Evolutionary conservation across 2,797 vertebrate species (phyloP).

Genomic region (Gallinago nigripennis): DNA sequence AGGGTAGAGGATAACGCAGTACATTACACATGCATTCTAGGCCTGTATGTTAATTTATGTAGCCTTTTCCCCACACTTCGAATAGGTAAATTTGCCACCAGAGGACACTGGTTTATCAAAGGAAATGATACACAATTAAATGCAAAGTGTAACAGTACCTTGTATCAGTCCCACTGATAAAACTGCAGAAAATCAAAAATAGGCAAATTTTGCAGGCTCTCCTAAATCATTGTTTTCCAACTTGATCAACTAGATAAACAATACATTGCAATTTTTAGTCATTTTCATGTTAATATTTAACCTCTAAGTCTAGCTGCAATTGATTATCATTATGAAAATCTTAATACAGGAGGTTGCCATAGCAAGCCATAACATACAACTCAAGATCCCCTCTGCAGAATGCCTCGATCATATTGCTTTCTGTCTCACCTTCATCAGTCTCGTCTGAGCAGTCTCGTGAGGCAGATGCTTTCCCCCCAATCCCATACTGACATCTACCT

Average conservation of each 20-base stretch:
- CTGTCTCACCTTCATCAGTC: neutral
- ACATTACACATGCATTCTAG: neutral
- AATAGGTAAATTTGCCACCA: neutral
- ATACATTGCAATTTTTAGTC: neutral
- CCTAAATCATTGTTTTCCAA: neutral
- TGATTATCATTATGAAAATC: neutral
- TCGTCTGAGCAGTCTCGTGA: neutral
- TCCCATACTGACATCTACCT: neutral
- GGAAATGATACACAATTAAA: neutral
- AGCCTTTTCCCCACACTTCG: neutral
- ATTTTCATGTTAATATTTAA: neutral
- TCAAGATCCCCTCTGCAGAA: neutral
- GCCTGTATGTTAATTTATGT: neutral
- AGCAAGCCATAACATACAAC: neutral
- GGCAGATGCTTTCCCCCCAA: neutral
- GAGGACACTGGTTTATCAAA: neutral
- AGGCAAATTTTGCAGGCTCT: neutral
- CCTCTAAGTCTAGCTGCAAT: neutral
- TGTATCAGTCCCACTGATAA: neutral
- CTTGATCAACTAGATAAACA: neutral
- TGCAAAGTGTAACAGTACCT: neutral
- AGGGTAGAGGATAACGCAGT: neutral
- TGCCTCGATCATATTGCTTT: neutral
- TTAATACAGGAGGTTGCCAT: neutral
- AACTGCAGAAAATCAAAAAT: neutral